These are phyloP conservation scores for Sebastolobus alascanus DNA, from an alignment of 2,797 vertebrate species.

Conservation along the genomic window DNA sequence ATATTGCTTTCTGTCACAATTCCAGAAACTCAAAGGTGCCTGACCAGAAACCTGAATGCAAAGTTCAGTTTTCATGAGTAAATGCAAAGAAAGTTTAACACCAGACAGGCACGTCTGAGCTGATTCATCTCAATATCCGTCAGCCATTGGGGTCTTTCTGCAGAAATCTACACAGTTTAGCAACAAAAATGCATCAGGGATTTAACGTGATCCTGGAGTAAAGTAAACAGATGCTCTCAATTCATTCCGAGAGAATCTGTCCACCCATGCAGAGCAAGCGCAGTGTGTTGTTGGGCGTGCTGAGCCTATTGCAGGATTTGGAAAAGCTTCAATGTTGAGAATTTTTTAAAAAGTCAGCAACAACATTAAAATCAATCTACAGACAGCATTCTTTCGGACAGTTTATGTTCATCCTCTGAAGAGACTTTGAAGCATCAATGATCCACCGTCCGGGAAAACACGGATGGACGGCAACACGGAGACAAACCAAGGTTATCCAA, in stretches of 20 bases:
- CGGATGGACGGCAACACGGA: not conserved
- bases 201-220: conserved; percentile 57
- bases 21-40: not conserved
- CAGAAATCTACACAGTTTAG: conserved; percentile 47
- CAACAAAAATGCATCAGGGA: conserved; percentile 57
- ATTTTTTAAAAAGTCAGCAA: conserved; percentile 27
- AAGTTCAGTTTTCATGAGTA: conserved; percentile 8
- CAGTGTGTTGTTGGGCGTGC: conserved; percentile 21
- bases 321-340: conserved; percentile 28
- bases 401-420: conserved; percentile 32
- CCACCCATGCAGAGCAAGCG: conserved; percentile 51
- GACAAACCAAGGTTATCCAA: conserved; percentile 47
- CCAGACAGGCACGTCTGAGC: conserved; percentile 24
- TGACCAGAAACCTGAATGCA: not conserved
- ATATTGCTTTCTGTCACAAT: not conserved
- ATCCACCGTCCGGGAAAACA: conserved; percentile 21
- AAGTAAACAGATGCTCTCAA: conserved; percentile 70
- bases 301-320: conserved; percentile 28
- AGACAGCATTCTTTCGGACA: conserved; percentile 20
- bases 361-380: conserved; percentile 44
- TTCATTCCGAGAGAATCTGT: conserved; percentile 57
- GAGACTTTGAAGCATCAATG: conserved; percentile 49
- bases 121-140: conserved; percentile 32
- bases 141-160: conserved; percentile 29
- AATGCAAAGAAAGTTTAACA: conserved; percentile 31